phyloP scores from a whole-genome alignment of 1,140 invertebrate species.

The Galleria mellonella region DNA sequence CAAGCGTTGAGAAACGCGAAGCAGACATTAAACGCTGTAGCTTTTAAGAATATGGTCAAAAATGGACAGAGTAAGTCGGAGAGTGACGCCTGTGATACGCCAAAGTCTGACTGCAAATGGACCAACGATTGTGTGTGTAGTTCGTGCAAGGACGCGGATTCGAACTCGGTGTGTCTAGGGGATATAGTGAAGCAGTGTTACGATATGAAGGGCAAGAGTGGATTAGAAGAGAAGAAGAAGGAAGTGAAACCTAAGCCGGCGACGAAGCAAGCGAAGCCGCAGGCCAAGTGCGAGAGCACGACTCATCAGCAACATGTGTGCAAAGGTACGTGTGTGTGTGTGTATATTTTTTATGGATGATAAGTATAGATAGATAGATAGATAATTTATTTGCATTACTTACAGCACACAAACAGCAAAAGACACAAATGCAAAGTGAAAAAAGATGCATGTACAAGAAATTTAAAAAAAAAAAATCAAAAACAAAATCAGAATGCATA shows the following conservation, averaged over 20 bases:
- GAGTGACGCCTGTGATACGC: slow-evolving; percentile 46
- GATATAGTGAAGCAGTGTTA: slow-evolving; percentile 45
- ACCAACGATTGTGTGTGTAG: slow-evolving; percentile 54
- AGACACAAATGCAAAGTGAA: no score
- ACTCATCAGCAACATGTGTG: slow-evolving; percentile 58
- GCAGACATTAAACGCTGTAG: slow-evolving; percentile 53
- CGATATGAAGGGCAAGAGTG: slow-evolving; percentile 21
- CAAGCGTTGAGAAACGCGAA: slow-evolving; percentile 55
- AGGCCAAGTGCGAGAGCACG: slow-evolving; percentile 45
- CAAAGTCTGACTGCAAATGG: slow-evolving; percentile 56
- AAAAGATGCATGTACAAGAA: no score
- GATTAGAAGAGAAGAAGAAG: slow-evolving; percentile 23
- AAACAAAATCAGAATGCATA: no score
- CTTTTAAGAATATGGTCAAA: slow-evolving; percentile 44
- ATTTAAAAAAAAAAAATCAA: no score
- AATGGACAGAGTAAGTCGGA: slow-evolving; percentile 50
- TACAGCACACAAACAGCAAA: no score
- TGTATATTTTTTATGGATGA: no score
- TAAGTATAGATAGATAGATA: no score
- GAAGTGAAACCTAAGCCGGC: slow-evolving; percentile 23
- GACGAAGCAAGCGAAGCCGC: slow-evolving; percentile 18
- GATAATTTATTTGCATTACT: no score
- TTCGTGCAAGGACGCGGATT: slow-evolving; percentile 34
- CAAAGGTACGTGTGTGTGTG: slow-evolving; percentile 49
- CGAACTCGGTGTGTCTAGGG: slow-evolving; percentile 27